Percentiles rank a stretch among this genome's conserved stretches.
Evolutionary conservation across 30 jellyfish, hydroid and myxozoan genomes (phyloP).

Genomic region (Chironex yamaguchii): DNA sequence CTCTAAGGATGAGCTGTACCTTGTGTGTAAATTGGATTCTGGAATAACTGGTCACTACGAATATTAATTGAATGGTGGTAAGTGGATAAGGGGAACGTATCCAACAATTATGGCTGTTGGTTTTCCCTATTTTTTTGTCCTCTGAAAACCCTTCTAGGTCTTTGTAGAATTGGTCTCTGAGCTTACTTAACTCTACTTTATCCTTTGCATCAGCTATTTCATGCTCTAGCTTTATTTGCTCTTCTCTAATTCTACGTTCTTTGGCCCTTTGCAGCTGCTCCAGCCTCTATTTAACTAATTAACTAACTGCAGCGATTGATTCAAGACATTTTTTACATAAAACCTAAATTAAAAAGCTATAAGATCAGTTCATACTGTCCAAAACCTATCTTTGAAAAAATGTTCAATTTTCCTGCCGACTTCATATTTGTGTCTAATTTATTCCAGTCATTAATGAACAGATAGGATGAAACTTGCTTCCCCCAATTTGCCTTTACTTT

Average conservation of each 20-base stretch:
- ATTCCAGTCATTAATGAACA: conserved; percentile 64
- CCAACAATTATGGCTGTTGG: background rate
- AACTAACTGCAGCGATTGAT: too few species aligned
- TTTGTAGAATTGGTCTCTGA: background rate
- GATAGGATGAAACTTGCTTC: conserved; percentile 73
- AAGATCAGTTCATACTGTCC: too few species aligned
- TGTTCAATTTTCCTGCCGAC: conserved; percentile 56
- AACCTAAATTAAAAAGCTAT: too few species aligned
- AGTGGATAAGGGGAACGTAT: background rate
- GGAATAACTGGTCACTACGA: background rate
- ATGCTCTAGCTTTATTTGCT: background rate
- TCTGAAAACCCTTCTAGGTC: background rate
- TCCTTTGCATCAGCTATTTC: background rate
- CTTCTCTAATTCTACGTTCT: background rate
- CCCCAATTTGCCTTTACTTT: conserved; percentile 55
- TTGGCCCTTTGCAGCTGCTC: background rate
- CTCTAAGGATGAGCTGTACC: background rate
- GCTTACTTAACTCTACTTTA: background rate
- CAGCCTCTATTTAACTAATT: background rate
- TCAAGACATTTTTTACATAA: too few species aligned
- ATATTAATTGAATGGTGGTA: background rate
- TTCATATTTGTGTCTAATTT: conserved; percentile 56
- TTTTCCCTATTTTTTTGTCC: background rate
- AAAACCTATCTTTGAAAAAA: conserved; percentile 47
- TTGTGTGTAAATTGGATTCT: background rate